These are phyloP conservation scores for Gallinago paraguaiae DNA, from an alignment of 2,113 vertebrate species.

Conservation along the genomic window DNA sequence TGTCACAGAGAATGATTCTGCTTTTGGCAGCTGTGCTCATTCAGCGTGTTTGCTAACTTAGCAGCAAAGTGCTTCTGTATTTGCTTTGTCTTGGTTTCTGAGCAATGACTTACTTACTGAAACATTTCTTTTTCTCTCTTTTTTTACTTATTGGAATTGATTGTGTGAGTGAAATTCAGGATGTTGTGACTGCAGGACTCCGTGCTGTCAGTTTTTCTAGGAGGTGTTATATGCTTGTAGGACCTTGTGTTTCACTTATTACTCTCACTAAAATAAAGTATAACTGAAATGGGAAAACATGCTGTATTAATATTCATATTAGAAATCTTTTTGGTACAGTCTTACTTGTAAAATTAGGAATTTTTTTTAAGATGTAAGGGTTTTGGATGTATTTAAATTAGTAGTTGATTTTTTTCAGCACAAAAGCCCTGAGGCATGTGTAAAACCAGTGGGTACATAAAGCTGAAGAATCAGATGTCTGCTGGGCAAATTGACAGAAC, in stretches of 20 bases:
- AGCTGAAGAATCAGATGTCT: constrained; percentile 83
- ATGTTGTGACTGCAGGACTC: background rate
- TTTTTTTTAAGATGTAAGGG: background rate
- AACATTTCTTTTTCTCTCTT: constrained; percentile 1
- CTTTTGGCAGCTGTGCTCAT: constrained; percentile 47
- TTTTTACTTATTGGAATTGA: constrained; percentile 1
- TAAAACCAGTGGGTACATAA: constrained; percentile 77
- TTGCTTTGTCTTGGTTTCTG: constrained; percentile 52
- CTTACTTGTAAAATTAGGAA: constrained; percentile 49
- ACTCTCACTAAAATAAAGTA: constrained; percentile 42
- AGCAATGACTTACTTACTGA: constrained; percentile 54
- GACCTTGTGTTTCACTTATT: constrained; percentile 31
- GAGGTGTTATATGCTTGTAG: background rate
- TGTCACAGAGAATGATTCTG: constrained; percentile 14
- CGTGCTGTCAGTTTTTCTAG: background rate
- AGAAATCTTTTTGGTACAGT: constrained; percentile 16
- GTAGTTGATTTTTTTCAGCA: constrained; percentile 62
- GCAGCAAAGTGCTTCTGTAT: constrained; percentile 48
- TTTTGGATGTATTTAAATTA: constrained; percentile 74
- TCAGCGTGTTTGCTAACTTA: constrained; percentile 38
- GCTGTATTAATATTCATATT: constrained; percentile 25
- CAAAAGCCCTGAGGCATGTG: constrained; percentile 62
- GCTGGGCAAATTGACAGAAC: constrained; percentile 85
- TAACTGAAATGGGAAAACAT: constrained; percentile 5
- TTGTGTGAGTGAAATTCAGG: constrained; percentile 34